These are phyloP conservation scores for Arenicola marina DNA, from an alignment of 2,888 invertebrate species.

Conservation along the genomic window DNA sequence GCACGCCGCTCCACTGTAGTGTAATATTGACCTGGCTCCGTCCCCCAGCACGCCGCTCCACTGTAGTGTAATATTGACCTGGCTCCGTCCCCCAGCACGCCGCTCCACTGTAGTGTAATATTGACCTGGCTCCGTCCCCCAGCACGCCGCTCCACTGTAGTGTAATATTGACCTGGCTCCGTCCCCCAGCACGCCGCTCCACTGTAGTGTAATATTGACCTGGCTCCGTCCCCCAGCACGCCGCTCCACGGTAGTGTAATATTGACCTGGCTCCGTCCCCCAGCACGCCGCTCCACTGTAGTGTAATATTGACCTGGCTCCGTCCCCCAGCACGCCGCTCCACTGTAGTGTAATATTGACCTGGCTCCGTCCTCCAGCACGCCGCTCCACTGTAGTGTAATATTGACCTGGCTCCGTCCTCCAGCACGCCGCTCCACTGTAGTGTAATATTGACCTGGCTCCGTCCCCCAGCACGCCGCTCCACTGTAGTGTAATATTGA, in stretches of 20 bases:
- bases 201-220: no score
- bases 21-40: no score
- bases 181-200: conserved; percentile 74
- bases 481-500: no score
- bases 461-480: conserved; percentile 73
- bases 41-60: conserved; percentile 76
- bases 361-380: no score
- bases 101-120: conserved; percentile 85
- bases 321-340: conserved; percentile 72
- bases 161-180: no score
- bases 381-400: conserved; percentile 82
- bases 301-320: no score
- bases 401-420: no score
- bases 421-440: conserved; percentile 79
- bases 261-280: no score
- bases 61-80: no score
- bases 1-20: conserved; percentile 81
- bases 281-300: conserved; percentile 79
- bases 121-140: no score
- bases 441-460: no score
- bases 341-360: no score
- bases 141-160: conserved; percentile 80
- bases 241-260: conserved; percentile 84
- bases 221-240: conserved; percentile 68
- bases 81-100: conserved; percentile 69